These are phyloP conservation scores for Lepeophtheirus nordmannii DNA, from an alignment of 2,888 invertebrate genomes.

Conservation along the genomic window DNA sequence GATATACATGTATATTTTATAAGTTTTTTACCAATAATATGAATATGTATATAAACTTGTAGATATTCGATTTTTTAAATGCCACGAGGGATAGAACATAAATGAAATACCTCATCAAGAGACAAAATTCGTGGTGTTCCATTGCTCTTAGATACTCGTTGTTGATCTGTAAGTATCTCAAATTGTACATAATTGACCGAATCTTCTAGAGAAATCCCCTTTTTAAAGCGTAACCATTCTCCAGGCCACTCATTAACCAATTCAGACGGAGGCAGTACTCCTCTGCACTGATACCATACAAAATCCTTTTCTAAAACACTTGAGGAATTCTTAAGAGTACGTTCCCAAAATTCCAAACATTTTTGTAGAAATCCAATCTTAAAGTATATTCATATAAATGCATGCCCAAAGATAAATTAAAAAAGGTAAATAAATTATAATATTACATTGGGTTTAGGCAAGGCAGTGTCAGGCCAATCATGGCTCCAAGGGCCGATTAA, in stretches of 20 bases:
- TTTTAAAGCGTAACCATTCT: background rate
- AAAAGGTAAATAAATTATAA: background rate
- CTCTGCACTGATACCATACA: slow-evolving; percentile 15
- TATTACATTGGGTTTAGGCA: slow-evolving; percentile 10
- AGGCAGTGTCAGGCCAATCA: slow-evolving; percentile 18
- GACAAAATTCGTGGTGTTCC: too few relatives aligned
- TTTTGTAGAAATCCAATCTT: slow-evolving; percentile 11
- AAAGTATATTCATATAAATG: background rate
- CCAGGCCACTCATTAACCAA: slow-evolving; percentile 15
- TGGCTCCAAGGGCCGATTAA: slow-evolving; percentile 18
- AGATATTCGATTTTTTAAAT: too few relatives aligned
- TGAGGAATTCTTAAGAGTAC: background rate
- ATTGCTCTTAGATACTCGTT: too few relatives aligned
- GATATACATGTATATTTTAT: too few relatives aligned
- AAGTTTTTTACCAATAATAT: too few relatives aligned
- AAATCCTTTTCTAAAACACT: background rate
- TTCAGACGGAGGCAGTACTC: background rate
- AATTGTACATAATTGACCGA: too few relatives aligned
- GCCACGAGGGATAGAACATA: too few relatives aligned
- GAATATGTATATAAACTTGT: too few relatives aligned
- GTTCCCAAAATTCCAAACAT: slow-evolving; percentile 18
- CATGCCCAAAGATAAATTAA: background rate
- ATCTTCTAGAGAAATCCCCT: too few relatives aligned
- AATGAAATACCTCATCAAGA: too few relatives aligned
- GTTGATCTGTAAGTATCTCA: too few relatives aligned